Evolutionary conservation across 2,113 vertebrate species (phyloP), one percentile per base, ranked within the genome.

Genomic region (Raja brachyura): DNA sequence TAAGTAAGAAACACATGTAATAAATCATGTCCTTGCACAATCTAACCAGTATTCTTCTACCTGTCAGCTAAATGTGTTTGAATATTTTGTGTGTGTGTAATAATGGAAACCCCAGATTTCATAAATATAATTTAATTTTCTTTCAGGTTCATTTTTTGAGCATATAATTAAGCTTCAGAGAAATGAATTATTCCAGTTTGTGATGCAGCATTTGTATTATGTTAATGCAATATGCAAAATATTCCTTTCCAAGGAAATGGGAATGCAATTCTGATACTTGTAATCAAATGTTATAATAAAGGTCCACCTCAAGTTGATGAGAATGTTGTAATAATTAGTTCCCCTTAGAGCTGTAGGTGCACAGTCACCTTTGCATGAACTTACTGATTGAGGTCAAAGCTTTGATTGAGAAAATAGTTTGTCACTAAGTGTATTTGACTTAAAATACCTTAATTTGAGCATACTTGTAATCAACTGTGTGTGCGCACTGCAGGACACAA

Each of bases 21-120:
- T 48, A 56, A 83, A 25, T 56, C 1, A 13, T 88, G 83, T 28
- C 28, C n/a, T 88, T 66, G 31, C 13, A 28, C 18, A 88, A 66
- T 16, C 83, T 66, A 85, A 54, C 54, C 56, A 56, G 10, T 59
- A 54, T 59, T 28, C 0, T 85, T 28, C 77, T 83, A 28, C 48
- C 79, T 28, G 20, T 83, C 83, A 96, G 88, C 94, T 94, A 9
- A 83, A 93, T 13, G 95, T 95, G 93, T 94, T 96, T 56, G 95
- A 95, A 95, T 94, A 94, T 95, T 96, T 97, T 48, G n/a, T 79
- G 39, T 79, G 33, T 79, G 33, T 54, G 77, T 39, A 4, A 79
- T 54, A 79, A 33, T 79, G 39, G 39, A 79, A 48, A 79, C 33
- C 31, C 22, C 11, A 59, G 79, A 48, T 81, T 81, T 81, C 33